Base-by-base conservation (phyloP, 2,113 vertebrate species). In the Platysternon megacephalum region DNA sequence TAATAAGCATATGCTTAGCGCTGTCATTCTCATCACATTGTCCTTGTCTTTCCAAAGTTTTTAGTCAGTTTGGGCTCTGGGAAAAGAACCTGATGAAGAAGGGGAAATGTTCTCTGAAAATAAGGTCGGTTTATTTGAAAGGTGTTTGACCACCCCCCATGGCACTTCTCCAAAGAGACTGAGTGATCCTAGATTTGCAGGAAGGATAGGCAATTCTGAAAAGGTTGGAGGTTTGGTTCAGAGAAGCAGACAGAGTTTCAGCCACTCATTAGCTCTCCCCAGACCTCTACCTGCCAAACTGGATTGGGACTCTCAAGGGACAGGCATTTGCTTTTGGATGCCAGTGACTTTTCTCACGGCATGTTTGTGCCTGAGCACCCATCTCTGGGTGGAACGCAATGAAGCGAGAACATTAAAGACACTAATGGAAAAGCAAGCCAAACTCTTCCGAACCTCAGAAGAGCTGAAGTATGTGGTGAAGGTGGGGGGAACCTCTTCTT, bases 21-120 rank as follows among this genome's bases (percentile, higher is more conserved):
- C 5, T 7, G 6, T 1, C 2, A 3, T 51, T 79, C 24, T 19
- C 65, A 28, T 80, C 55, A 8, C 22, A 39, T 58, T 78, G 44
- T n/a, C 46, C 48, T 53, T 1, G 8, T 29, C n/a, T 46, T 44
- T 44, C 1, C 0, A 0, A 17, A 24, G 49, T 4, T 39, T 5
- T 65, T 26, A 32, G 5, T 6, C 35, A 55, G 48, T 3, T 80
- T 58, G 44, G 49, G 76, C 48, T 84, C 56, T 46, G 0, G 2
- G 32, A 22, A 79, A 65, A 53, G 89, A 82, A 53, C 81, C 72
- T 9, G 10, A 9, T 14, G 65, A 72, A 19, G 82, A 78, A 72
- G 74, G 89, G 84, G 39, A 21, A 61, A 29, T 11, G 28, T 42
- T 53, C 39, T 76, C 39, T 44, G 39, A 42, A 44, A 46, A 78